These are phyloP conservation scores for Acanthisitta chloris DNA, from an alignment of 2,113 vertebrate species.

Conservation along the genomic window DNA sequence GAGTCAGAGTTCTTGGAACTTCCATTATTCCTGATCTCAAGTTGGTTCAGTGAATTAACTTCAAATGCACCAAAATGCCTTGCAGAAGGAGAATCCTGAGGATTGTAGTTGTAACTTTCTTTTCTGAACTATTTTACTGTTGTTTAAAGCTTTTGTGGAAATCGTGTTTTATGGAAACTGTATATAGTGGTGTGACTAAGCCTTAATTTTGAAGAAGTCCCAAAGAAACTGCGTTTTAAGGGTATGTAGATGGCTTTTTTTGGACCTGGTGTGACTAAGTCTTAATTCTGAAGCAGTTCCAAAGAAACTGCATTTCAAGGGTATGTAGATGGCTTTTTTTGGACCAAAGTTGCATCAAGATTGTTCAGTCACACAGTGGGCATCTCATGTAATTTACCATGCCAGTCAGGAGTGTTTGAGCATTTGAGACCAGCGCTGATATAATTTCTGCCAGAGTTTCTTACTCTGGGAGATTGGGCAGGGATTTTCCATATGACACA, in stretches of 20 bases:
- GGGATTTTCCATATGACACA: background rate
- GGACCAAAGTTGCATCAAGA: background rate
- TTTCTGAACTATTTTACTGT: background rate
- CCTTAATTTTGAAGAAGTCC: background rate
- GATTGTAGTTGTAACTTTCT: background rate
- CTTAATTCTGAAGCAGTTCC: background rate
- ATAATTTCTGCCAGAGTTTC: background rate
- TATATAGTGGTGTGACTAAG: background rate
- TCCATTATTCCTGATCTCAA: background rate
- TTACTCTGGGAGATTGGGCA: accelerated
- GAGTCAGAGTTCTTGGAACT: background rate
- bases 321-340: background rate
- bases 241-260: background rate
- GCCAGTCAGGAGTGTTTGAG: background rate
- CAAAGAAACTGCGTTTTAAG: background rate
- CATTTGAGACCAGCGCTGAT: background rate
- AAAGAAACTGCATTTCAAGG: background rate
- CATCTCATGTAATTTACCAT: background rate
- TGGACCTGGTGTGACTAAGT: background rate
- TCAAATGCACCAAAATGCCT: background rate
- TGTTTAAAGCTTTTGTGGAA: background rate
- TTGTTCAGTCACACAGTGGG: background rate
- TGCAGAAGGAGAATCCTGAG: background rate
- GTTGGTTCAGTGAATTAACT: background rate
- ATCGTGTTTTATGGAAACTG: background rate